Evolutionary conservation across 2,113 vertebrate genomes (phyloP).

Genomic region (Nestor notabilis): DNA sequence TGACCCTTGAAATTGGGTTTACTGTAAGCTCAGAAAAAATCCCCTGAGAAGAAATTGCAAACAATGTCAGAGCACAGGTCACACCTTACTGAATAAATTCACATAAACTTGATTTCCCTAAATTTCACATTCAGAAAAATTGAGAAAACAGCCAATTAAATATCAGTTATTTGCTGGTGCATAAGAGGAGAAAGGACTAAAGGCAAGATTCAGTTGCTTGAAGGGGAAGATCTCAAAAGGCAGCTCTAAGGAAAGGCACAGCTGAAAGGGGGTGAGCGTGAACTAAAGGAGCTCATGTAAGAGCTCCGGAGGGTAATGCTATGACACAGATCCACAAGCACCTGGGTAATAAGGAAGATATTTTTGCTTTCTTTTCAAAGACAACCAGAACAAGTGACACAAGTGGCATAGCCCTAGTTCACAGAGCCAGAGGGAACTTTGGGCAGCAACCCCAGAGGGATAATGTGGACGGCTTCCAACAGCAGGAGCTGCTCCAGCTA

Average conservation of each 20-base stretch:
- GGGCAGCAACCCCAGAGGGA: not conserved
- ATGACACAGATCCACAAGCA: not conserved
- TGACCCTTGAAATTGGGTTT: constrained; percentile 63
- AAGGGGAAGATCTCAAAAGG: not conserved
- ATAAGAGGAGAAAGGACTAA: not conserved
- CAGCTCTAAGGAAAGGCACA: not conserved
- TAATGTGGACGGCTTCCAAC: not conserved
- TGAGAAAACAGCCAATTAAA: not conserved
- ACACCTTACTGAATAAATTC: not conserved
- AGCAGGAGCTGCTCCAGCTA: not conserved
- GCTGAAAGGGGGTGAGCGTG: not conserved
- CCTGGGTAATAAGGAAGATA: not conserved
- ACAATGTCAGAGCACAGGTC: not conserved
- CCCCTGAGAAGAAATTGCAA: not conserved
- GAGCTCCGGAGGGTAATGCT: not conserved
- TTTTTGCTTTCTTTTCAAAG: not conserved
- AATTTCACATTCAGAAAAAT: not conserved
- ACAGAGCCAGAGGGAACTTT: not conserved
- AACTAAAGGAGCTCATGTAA: not conserved
- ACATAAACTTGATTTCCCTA: not conserved
- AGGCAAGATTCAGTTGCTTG: not conserved
- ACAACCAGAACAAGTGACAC: not conserved
- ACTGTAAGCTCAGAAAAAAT: constrained; percentile 43
- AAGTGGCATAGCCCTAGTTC: not conserved
- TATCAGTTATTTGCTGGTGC: not conserved